Base-by-base conservation (phyloP, 1,140 invertebrate genomes). In the Samia ricini region DNA sequence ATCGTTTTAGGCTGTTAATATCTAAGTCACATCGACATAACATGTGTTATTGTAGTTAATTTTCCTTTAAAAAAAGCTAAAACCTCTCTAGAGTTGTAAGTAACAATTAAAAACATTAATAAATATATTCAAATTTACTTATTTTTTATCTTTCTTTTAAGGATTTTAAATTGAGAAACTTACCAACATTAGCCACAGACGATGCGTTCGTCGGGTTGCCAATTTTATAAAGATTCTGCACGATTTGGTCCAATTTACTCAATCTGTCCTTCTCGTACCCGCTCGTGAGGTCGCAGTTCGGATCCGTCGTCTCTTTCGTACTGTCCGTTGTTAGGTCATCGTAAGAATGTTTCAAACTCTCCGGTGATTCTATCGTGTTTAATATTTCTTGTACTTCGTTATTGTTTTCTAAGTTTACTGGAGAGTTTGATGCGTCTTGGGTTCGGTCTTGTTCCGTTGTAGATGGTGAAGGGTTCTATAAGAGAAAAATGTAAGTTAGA, bases 181-280 rank as follows among this genome's bases (percentile, higher is more conserved):
- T 19, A 63, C 61, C 61, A 56, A 29, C n/a, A 48, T 52, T 64
- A 20, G 64, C 36, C 20, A 66, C 36, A 60, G 60, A 24, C 2
- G 73, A 36, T 3, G 74, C 56, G 8, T 64, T 59, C 2, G 74
- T 56, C 1, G 78, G 73, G 56, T 69, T 82, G 0, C 77, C 76
- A 69, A 85, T 81, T 61, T 83, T 79, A 56, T 89, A 89, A 61
- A 89, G 62, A 65, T 87, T 88, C 66, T 89, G 84, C 0, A 89
- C 87, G 5, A 89, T 89, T 55, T 89, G 85, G 42, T 89, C 85
- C 48, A 89, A 33, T 69, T 86, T 90, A 61, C 85, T 89, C 15
- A 89, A 62, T 78, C 83, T 81, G 23, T 89, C 84, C 36, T 77
- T 87, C 50, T 83, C 67, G 19, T 19, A 65, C 48, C 50, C 64